Evolutionary conservation across 2,888 invertebrate species (phyloP).

Genomic region (Thecocarcelia acutangulata): DNA sequence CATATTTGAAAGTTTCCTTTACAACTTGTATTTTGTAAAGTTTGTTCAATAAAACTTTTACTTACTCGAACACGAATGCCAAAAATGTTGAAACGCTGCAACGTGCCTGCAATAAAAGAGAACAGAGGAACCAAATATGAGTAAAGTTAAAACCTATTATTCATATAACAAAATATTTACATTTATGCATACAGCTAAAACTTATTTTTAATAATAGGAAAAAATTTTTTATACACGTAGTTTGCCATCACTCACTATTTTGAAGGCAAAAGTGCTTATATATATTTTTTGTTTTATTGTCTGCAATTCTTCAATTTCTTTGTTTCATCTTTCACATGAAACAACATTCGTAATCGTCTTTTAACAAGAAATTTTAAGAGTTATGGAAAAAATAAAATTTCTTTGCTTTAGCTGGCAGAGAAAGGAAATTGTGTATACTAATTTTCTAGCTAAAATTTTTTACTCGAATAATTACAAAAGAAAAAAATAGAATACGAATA

Average conservation of each 20-base stretch:
- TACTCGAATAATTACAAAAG: too few species aligned
- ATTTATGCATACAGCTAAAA: too few species aligned
- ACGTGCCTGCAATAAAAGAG: conserved; percentile 4
- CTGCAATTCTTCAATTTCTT: neutral
- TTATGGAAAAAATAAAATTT: conserved; percentile 24
- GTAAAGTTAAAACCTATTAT: neutral
- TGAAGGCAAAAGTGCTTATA: neutral
- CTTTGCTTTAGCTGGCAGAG: too few species aligned
- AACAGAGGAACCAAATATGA: neutral
- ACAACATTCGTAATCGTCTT: conserved; percentile 54
- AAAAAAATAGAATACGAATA: too few species aligned
- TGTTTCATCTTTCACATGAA: conserved; percentile 9
- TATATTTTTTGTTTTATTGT: neutral
- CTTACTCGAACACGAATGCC: conserved; percentile 22
- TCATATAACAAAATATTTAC: neutral
- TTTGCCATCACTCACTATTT: neutral
- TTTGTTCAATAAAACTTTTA: conserved; percentile 20
- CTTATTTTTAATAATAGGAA: too few species aligned
- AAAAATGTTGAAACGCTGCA: neutral
- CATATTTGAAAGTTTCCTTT: conserved; percentile 7
- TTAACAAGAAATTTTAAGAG: conserved; percentile 46
- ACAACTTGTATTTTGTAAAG: neutral
- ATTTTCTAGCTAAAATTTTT: too few species aligned
- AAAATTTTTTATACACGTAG: neutral
- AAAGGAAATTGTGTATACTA: too few species aligned